Percentiles rank a stretch among this genome's conserved stretches.
phyloP scores from a whole-genome alignment of 1,140 invertebrate species.

The Tribolium madens region DNA sequence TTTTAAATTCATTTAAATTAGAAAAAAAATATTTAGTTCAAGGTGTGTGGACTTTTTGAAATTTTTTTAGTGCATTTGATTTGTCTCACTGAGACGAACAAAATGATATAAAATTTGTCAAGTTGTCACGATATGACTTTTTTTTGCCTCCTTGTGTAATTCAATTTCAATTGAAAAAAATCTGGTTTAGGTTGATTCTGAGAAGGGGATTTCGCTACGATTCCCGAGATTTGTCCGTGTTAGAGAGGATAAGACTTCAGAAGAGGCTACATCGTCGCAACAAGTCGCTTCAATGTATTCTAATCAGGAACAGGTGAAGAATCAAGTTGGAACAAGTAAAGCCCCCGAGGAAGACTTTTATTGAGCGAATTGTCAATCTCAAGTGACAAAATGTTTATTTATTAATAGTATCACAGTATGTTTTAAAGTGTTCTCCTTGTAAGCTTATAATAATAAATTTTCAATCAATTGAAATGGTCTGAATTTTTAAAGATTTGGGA shows the following conservation, averaged over 20 bases:
- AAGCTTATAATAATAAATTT: no score
- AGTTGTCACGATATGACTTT: no score
- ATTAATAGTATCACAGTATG: neutral
- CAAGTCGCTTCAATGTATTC: slow-evolving; percentile 89
- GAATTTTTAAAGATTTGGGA: neutral
- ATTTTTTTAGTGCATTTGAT: no score
- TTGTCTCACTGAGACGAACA: no score
- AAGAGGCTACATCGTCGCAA: slow-evolving; percentile 91
- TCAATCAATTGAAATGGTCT: neutral
- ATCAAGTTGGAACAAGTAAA: slow-evolving; percentile 68
- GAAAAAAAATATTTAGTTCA: no score
- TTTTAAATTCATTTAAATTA: no score
- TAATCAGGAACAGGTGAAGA: slow-evolving; percentile 93
- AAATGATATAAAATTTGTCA: no score
- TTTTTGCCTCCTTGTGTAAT: no score
- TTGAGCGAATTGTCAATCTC: slow-evolving; percentile 59
- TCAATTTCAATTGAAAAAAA: no score
- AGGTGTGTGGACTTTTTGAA: no score
- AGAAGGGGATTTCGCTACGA: slow-evolving; percentile 94
- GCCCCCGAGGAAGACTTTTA: slow-evolving; percentile 77
- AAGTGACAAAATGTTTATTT: neutral
- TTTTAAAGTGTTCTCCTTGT: neutral
- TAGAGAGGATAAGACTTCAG: slow-evolving; percentile 92
- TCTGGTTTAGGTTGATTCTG: slow-evolving; percentile 85
- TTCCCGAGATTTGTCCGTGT: slow-evolving; percentile 96